These are phyloP conservation scores for Trichoplusia ni DNA, from an alignment of 1,140 invertebrate species.

Conservation along the genomic window DNA sequence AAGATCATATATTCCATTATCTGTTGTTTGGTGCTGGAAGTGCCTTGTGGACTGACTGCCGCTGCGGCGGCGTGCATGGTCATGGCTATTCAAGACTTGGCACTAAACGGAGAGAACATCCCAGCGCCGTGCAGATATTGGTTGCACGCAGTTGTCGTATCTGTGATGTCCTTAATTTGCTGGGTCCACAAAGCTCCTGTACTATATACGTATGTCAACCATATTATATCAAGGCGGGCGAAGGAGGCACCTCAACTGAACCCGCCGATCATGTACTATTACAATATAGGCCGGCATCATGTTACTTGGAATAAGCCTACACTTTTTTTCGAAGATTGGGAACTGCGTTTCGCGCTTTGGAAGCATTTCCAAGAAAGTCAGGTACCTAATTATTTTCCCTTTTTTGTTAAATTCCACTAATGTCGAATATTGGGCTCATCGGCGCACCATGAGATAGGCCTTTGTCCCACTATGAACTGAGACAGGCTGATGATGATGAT, in stretches of 20 bases:
- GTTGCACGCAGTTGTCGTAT: slow-evolving; percentile 82
- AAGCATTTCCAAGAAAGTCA: slow-evolving; percentile 77
- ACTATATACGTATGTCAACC: slow-evolving; percentile 82
- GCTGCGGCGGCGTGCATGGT: slow-evolving; percentile 80
- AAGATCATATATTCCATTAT: slow-evolving; percentile 81
- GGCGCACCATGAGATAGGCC: no score
- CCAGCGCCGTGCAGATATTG: slow-evolving; percentile 67
- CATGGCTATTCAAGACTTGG: slow-evolving; percentile 82
- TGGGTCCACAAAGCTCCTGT: slow-evolving; percentile 82
- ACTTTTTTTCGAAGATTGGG: slow-evolving; percentile 84
- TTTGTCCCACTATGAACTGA: no score
- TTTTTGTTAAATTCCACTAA: no score
- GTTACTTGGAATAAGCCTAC: slow-evolving; percentile 83
- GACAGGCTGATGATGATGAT: no score
- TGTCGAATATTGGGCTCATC: no score
- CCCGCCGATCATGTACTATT: slow-evolving; percentile 81
- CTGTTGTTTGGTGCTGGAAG: slow-evolving; percentile 81
- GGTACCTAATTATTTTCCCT: slow-evolving; percentile 29
- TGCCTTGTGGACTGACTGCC: slow-evolving; percentile 83
- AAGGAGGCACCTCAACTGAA: slow-evolving; percentile 84
- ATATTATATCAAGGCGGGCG: slow-evolving; percentile 80
- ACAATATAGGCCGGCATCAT: slow-evolving; percentile 81
- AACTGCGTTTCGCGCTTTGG: slow-evolving; percentile 84
- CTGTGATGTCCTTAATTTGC: slow-evolving; percentile 83
- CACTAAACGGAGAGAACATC: slow-evolving; percentile 57